Evolutionary conservation across 2,888 invertebrate genomes (phyloP).

Genomic region (Eupithecia inturbata): DNA sequence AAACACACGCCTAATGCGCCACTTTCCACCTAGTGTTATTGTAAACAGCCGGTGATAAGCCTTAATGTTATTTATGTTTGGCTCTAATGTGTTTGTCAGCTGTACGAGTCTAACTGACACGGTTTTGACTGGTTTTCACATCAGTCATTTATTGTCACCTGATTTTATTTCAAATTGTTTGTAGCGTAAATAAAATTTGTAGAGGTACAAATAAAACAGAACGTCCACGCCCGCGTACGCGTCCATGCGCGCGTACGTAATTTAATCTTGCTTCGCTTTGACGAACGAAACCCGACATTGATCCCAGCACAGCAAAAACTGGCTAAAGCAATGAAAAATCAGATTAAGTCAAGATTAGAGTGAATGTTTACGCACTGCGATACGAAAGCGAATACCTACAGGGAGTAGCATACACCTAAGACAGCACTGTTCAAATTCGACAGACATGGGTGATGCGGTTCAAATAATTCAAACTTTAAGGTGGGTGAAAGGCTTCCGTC

Average conservation of each 20-base stretch:
- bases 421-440: neutral
- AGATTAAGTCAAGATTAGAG: neutral
- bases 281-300: conserved; percentile 49
- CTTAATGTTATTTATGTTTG: conserved; percentile 40
- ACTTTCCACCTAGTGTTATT: conserved; percentile 59
- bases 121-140: neutral
- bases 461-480: conserved; percentile 6
- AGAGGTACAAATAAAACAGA: conserved; percentile 49
- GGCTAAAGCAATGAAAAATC: neutral
- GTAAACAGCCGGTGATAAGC: conserved; percentile 44
- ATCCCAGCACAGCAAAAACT: neutral
- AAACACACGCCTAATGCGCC: conserved; percentile 63
- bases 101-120: neutral
- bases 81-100: neutral
- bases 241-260: conserved; percentile 62
- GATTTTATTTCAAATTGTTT: conserved; percentile 73
- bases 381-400: neutral
- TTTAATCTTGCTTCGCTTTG: conserved; percentile 77
- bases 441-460: neutral
- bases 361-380: neutral
- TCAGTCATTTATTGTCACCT: conserved; percentile 46
- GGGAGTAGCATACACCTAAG: neutral
- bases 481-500: conserved; percentile 37
- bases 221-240: conserved; percentile 45
- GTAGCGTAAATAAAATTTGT: conserved; percentile 52